These are phyloP conservation scores for Onychostoma macrolepis DNA, from an alignment of 2,113 vertebrate genomes.

Conservation along the genomic window DNA sequence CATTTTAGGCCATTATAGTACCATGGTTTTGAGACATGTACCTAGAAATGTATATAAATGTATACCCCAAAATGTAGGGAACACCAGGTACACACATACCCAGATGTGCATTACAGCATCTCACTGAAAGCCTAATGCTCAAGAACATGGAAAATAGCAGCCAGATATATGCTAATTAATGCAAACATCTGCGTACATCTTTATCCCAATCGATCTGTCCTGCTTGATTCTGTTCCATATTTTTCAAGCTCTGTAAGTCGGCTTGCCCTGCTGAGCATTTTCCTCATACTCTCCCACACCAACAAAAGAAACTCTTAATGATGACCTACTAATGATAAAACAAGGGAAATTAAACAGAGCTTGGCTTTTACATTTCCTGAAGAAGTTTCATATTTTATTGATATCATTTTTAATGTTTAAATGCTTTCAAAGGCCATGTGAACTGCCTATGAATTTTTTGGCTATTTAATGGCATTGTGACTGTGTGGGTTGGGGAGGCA, in stretches of 20 bases:
- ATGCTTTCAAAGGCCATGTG: background rate
- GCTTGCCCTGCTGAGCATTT: background rate
- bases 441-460: background rate
- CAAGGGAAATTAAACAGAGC: background rate
- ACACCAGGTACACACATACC: too few species aligned
- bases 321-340: background rate
- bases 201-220: conserved; percentile 7
- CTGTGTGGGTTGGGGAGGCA: background rate
- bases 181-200: conserved; percentile 3
- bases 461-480: background rate
- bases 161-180: background rate
- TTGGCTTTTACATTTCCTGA: background rate
- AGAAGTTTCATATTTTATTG: background rate
- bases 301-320: background rate
- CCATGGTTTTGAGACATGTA: background rate
- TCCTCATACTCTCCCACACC: background rate
- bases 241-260: background rate
- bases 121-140: background rate
- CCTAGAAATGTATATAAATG: too few species aligned
- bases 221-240: conserved; percentile 13
- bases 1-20: background rate
- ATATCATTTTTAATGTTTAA: background rate
- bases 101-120: conserved; percentile 3
- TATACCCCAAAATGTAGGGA: too few species aligned
- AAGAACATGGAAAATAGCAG: conserved; percentile 11